A percentile compares a stretch with the other conserved stretches of the same genome.
Evolutionary conservation across 2,888 invertebrate species (phyloP).

Genomic region (Apeira syringaria): DNA sequence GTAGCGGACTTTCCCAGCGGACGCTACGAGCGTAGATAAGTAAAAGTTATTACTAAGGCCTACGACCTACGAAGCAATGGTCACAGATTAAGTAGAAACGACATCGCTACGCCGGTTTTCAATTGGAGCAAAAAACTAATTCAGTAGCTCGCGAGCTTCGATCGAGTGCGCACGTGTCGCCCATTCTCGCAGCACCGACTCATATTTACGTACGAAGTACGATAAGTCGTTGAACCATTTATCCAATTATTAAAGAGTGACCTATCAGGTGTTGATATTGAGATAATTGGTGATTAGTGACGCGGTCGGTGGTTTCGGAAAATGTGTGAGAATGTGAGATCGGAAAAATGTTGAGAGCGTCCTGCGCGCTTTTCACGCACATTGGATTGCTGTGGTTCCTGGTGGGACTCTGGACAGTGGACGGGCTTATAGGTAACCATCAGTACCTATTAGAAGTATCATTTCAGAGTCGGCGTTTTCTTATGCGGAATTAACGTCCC

Average conservation of each 20-base stretch:
- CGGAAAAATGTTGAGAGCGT: slow-evolving; percentile 75
- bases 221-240: slow-evolving; percentile 52
- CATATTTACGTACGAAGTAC: slow-evolving; percentile 58
- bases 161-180: slow-evolving; percentile 38
- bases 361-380: slow-evolving; percentile 57
- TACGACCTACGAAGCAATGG: slow-evolving; percentile 45
- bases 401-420: slow-evolving; percentile 49
- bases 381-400: slow-evolving; percentile 64
- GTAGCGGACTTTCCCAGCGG: slow-evolving; percentile 57
- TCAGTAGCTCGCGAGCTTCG: slow-evolving; percentile 62
- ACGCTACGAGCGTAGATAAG: slow-evolving; percentile 28
- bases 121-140: slow-evolving; percentile 27
- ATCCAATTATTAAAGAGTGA: slow-evolving; percentile 66
- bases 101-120: slow-evolving; percentile 32
- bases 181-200: slow-evolving; percentile 21
- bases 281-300: slow-evolving; percentile 53
- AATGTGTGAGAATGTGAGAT: slow-evolving; percentile 71
- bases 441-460: too few relatives aligned
- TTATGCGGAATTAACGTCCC: too few relatives aligned
- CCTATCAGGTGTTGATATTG: slow-evolving; percentile 46
- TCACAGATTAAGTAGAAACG: slow-evolving; percentile 31
- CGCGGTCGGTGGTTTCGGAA: slow-evolving; percentile 42
- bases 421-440: slow-evolving; percentile 74
- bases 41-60: slow-evolving; percentile 33
- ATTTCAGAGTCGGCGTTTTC: too few relatives aligned